Percentiles rank a stretch among this genome's conserved stretches.
Conservation (phyloP, 2,888 invertebrate genomes). For the Sminthurinus aureus region DNA sequence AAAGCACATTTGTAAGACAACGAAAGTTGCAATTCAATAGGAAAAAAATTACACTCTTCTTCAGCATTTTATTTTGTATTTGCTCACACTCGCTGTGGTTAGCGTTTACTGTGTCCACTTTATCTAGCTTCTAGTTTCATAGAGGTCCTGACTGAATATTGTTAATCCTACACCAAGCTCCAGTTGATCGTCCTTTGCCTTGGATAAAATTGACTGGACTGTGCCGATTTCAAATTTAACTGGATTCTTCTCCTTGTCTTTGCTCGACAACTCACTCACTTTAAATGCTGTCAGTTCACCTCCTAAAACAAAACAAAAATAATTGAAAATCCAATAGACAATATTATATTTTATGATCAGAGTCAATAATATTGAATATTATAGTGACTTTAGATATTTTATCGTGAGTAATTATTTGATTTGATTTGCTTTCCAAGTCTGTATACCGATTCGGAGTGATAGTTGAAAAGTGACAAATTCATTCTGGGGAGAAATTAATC, state of each 20-base stretch:
- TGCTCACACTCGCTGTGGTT: too few species aligned
- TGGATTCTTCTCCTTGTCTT: slow-evolving; percentile 13
- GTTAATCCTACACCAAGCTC: slow-evolving; percentile 22
- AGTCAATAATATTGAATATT: background rate
- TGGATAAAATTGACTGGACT: slow-evolving; percentile 10
- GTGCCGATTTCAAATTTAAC: slow-evolving; percentile 21
- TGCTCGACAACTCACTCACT: slow-evolving; percentile 13
- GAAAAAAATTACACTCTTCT: too few species aligned
- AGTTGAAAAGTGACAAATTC: slow-evolving; percentile 34
- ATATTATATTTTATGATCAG: background rate
- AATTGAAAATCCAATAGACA: background rate
- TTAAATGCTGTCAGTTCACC: slow-evolving; percentile 27
- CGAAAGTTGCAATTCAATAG: too few species aligned
- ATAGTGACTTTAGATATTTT: background rate
- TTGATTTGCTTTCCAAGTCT: too few species aligned
- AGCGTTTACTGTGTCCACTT: too few species aligned
- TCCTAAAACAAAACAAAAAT: background rate
- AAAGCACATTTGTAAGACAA: too few species aligned
- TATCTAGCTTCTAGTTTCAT: too few species aligned
- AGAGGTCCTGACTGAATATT: slow-evolving; percentile 37
- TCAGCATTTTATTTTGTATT: too few species aligned
- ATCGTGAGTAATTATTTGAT: background rate
- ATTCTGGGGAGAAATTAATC: slow-evolving; percentile 27
- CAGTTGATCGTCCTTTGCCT: slow-evolving; percentile 12
- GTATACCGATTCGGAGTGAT: slow-evolving; percentile 25